Evolutionary conservation across 2,113 vertebrate species (phyloP).

Genomic region (Phyllostomus hastatus): DNA sequence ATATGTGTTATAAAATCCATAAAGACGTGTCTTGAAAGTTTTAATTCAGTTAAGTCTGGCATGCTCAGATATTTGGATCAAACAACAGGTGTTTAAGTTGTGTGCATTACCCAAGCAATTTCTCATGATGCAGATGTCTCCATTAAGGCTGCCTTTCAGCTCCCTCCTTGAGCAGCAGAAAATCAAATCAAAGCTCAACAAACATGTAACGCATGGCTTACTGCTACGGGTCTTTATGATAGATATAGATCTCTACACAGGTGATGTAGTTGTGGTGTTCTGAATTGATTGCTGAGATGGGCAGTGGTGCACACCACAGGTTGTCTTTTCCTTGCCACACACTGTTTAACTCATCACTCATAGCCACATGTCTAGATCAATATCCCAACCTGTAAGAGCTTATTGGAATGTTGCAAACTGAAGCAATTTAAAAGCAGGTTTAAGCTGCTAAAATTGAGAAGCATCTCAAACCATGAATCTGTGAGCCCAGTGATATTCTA

Average conservation of each 20-base stretch:
- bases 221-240: background rate
- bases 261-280: background rate
- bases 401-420: background rate
- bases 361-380: background rate
- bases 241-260: background rate
- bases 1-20: background rate
- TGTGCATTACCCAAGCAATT: background rate
- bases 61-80: background rate
- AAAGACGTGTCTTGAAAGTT: background rate
- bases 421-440: background rate
- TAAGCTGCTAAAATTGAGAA: background rate
- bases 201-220: background rate
- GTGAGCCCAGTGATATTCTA: background rate
- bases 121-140: background rate
- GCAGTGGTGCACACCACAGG: background rate
- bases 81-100: slow-evolving; percentile 11
- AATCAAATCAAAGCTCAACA: background rate
- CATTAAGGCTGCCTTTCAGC: background rate
- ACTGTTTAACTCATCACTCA: slow-evolving; percentile 3
- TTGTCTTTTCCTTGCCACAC: background rate
- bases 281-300: background rate
- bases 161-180: background rate
- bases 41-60: background rate
- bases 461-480: background rate
- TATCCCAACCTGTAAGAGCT: background rate